Conservation (phyloP, 1,140 invertebrate species). For the Amyelois transitella region DNA sequence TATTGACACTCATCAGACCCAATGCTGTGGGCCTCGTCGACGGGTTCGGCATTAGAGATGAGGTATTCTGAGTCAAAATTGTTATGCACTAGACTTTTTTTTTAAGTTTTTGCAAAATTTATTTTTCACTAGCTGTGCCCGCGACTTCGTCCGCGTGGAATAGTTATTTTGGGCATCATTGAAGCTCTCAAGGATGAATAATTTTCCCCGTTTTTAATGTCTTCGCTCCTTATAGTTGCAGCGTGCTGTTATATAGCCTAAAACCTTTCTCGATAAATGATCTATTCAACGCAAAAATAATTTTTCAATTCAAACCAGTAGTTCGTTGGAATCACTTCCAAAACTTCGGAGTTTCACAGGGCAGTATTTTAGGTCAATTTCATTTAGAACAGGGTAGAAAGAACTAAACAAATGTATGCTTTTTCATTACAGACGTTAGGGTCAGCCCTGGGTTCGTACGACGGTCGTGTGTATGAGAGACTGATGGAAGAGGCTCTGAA, state of each 20-base stretch:
- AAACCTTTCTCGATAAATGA: too few species aligned
- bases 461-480: conserved; percentile 92
- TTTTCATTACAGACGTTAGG: conserved; percentile 67
- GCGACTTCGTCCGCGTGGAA: too few species aligned
- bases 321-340: not conserved
- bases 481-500: conserved; percentile 88
- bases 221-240: too few species aligned
- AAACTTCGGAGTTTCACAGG: not conserved
- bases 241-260: too few species aligned
- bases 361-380: not conserved
- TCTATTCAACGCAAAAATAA: too few species aligned
- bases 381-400: too few species aligned
- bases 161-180: too few species aligned
- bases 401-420: not conserved
- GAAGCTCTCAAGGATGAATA: too few species aligned
- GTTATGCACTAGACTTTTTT: too few species aligned
- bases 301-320: not conserved
- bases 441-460: conserved; percentile 89
- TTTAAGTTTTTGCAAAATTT: too few species aligned
- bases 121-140: too few species aligned
- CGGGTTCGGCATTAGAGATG: conserved; percentile 89
- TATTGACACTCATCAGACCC: conserved; percentile 82
- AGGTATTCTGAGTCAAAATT: conserved; percentile 58
- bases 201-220: too few species aligned
- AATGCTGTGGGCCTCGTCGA: conserved; percentile 92